A percentile compares a stretch with the other conserved stretches of the same genome.
phyloP scores from a whole-genome alignment of 2,888 invertebrate species.

The Baronia brevicornis region DNA sequence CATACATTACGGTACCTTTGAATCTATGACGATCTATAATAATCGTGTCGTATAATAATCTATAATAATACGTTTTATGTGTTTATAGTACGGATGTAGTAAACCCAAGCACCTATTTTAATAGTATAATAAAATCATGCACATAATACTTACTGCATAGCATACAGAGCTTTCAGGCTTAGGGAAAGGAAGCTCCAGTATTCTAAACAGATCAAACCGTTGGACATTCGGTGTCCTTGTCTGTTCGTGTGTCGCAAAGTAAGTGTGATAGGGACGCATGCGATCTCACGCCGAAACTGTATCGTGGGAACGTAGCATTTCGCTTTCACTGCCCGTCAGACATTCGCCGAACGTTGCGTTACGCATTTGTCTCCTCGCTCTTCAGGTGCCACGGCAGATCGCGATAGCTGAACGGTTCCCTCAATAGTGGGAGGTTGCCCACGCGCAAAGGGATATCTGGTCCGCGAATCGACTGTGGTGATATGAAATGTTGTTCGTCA shows the following conservation, averaged over 20 bases:
- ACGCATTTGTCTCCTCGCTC: conserved; percentile 14
- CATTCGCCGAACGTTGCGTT: conserved; percentile 17
- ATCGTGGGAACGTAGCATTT: conserved; percentile 37
- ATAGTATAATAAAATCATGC: background rate
- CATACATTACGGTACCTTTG: no score
- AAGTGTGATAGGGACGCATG: conserved; percentile 11
- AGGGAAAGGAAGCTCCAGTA: conserved; percentile 6
- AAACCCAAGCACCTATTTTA: background rate
- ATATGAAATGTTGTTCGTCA: no score
- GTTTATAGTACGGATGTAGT: no score
- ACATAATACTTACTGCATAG: no score
- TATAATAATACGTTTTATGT: no score
- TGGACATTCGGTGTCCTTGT: conserved; percentile 11
- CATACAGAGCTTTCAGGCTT: background rate
- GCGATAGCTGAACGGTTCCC: conserved; percentile 4
- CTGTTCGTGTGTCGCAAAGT: conserved; percentile 7
- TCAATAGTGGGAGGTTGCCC: no score
- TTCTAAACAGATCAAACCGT: conserved; percentile 2
- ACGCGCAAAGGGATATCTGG: no score
- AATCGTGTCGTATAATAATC: no score
- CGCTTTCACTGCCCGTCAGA: conserved; percentile 29
- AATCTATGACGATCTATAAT: no score
- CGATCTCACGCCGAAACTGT: conserved; percentile 14
- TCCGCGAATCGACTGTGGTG: no score
- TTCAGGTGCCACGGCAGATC: conserved; percentile 5